Conservation (phyloP, 2,113 vertebrate genomes). For the Lichenostomus cassidix region DNA sequence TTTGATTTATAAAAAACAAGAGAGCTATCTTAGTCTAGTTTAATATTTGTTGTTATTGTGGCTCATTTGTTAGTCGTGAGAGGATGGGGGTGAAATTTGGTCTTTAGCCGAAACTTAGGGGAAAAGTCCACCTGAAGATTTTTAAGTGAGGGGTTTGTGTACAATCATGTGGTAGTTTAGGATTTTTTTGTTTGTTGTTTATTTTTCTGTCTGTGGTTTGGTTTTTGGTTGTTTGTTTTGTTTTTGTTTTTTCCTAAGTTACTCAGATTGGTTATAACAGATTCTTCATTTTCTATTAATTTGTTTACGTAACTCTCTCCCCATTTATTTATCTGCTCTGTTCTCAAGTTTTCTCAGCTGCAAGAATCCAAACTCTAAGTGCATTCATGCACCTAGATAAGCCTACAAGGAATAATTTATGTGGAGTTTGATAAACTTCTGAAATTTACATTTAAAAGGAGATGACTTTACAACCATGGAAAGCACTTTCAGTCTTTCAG, state of each 20-base stretch:
- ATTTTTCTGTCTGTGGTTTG: background rate
- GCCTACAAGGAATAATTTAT: background rate
- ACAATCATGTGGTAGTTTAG: background rate
- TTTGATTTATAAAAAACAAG: conserved; percentile 39
- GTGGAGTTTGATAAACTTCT: background rate
- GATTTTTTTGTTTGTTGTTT: background rate
- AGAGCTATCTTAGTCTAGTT: background rate
- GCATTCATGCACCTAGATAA: background rate
- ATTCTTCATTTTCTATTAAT: background rate
- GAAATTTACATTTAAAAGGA: background rate
- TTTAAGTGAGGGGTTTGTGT: background rate
- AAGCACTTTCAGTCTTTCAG: background rate
- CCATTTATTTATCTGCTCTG: background rate
- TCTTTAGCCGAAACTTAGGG: background rate
- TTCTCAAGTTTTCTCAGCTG: background rate
- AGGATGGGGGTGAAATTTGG: background rate
- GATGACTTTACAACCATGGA: background rate
- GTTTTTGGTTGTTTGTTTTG: background rate
- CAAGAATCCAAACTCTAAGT: background rate
- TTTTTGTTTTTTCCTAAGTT: background rate
- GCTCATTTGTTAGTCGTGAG: background rate
- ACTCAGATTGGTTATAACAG: background rate
- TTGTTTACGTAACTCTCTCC: background rate
- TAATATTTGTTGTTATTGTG: background rate
- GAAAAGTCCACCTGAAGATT: background rate